Evolutionary conservation across 2,113 vertebrate species (phyloP).

Genomic region (Cariama cristata): DNA sequence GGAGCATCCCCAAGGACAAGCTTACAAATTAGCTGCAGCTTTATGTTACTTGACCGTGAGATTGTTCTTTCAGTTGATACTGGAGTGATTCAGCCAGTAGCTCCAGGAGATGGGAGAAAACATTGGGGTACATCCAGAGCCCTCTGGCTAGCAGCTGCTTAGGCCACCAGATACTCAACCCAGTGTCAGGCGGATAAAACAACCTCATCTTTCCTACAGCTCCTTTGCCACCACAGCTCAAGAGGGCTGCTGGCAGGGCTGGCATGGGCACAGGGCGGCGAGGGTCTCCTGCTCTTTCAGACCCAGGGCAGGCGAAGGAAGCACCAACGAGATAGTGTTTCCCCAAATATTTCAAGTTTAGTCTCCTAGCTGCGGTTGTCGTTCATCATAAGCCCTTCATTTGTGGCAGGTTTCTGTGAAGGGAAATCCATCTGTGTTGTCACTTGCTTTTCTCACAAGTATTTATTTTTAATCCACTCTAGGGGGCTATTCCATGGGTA

Average conservation of each 20-base stretch:
- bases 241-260: neutral
- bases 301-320: neutral
- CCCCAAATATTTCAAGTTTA: neutral
- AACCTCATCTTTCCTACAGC: neutral
- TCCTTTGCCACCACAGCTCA: neutral
- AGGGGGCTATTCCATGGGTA: neutral
- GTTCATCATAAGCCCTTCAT: neutral
- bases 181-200: neutral
- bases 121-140: neutral
- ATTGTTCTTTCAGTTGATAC: neutral
- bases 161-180: neutral
- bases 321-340: neutral
- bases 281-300: neutral
- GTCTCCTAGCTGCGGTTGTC: neutral
- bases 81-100: neutral
- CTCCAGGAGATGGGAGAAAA: neutral
- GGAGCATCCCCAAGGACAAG: conserved; percentile 25
- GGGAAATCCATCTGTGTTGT: neutral
- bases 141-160: neutral
- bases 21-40: neutral
- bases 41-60: neutral
- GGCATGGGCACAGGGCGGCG: fast-evolving
- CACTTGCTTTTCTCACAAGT: neutral
- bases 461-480: conserved; percentile 12
- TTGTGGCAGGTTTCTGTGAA: neutral